phyloP scores from a whole-genome alignment of 2,113 vertebrate species.

The Theristicus caerulescens region DNA sequence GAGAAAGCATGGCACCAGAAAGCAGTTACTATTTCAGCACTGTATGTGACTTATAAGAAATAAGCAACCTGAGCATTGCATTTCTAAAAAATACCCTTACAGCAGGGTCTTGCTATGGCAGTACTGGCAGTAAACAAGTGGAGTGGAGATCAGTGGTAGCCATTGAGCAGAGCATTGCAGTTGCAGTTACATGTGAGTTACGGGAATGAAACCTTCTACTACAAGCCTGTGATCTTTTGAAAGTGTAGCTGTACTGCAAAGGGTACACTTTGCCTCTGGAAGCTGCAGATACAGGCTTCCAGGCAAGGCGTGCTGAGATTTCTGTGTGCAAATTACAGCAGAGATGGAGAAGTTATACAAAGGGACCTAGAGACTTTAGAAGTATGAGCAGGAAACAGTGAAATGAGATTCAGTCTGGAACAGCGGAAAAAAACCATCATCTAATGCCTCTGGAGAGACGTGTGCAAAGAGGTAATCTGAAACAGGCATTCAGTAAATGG shows the following conservation, averaged over 20 bases:
- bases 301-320: background rate
- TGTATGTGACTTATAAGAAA: background rate
- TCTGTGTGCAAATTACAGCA: background rate
- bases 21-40: background rate
- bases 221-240: background rate
- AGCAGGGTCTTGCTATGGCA: background rate
- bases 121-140: background rate
- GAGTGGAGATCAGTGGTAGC: background rate
- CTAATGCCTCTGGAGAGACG: background rate
- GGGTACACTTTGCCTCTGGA: background rate
- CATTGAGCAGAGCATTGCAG: background rate
- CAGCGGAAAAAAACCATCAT: background rate
- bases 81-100: background rate
- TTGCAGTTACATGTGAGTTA: background rate
- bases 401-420: background rate
- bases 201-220: background rate
- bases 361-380: background rate
- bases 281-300: background rate
- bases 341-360: background rate
- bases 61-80: accelerated
- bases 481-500: background rate
- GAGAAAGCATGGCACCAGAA: background rate
- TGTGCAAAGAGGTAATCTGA: background rate
- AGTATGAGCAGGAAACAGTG: background rate
- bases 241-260: background rate